Base-by-base conservation (phyloP, 2,113 vertebrate species). In the Syngnathus typhle region DNA sequence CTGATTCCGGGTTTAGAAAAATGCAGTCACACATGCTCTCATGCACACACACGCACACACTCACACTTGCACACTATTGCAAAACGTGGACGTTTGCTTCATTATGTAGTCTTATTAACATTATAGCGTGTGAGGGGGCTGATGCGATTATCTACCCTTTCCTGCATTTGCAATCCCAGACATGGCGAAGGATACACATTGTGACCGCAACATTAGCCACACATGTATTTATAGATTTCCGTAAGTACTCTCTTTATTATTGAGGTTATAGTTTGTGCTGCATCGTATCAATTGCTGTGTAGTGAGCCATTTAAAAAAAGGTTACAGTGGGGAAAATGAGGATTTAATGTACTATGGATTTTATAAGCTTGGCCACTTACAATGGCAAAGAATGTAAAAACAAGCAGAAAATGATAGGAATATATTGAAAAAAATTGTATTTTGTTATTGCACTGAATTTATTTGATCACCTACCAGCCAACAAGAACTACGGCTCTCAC, bases 91-190 rank as follows among this genome's bases (percentile, higher is more conserved):
- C 39, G n/a, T 32, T n/a, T 1, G 11, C 60, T 12, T n/a, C 59
- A 60, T 60, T 60, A 39, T 60, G 37, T 11, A 12, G 59, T 16
- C 15, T n/a, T 11, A 60, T 60, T 60, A 39, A 39, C 59, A 60
- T 43, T n/a, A 23, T 7, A n/a, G 60, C 38, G 11, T 61, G 60
- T 23, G 38, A 43, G 38, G 16, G 19, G 10, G 59, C 5, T 61
- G 19, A 41, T 41, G 1, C 1, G 38, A 60, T 56, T 10, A n/a
- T 19, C 9, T 7, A 12, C 37, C 59, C 37, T 60, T 32, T 32
- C 23, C 54, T 59, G 56, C 56, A 37, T 59, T 61, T 43, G 38
- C 9, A 37, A 11, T 43, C n/a, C 21, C n/a, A 0, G 60, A 43
- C 11, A 61, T 13, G 60, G 21, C 1, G 2, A 10, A 23, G 15